Conservation (phyloP, 2,888 invertebrate species). For the Cephus pygmeus region DNA sequence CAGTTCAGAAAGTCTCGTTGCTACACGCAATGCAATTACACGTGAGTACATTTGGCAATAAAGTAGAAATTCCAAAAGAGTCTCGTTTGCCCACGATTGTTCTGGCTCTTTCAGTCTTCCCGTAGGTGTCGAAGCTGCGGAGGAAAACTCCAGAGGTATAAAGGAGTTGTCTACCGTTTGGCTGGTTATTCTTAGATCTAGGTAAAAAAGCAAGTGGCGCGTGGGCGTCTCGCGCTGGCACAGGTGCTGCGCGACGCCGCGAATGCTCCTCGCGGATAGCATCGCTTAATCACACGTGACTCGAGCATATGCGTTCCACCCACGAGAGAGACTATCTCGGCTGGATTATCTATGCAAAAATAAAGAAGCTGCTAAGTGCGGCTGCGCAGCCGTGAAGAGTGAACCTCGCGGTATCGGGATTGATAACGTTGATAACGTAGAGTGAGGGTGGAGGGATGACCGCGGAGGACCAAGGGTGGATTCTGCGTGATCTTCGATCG, state of each 20-base stretch:
- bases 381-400: not conserved
- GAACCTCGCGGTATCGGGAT: not conserved
- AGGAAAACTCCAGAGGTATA: not conserved
- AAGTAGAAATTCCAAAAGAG: not conserved
- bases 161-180: not conserved
- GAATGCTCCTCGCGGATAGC: slow-evolving; percentile 47
- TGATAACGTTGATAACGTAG: not conserved
- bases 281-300: slow-evolving; percentile 63
- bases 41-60: not conserved
- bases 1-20: not conserved
- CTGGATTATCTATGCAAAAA: slow-evolving; percentile 62
- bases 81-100: not conserved
- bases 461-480: not conserved
- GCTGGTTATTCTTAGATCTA: not conserved
- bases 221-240: slow-evolving; percentile 45
- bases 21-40: slow-evolving; percentile 51
- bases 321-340: slow-evolving; percentile 33
- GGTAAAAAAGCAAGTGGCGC: slow-evolving; percentile 31
- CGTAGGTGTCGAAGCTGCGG: not conserved
- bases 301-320: slow-evolving; percentile 55
- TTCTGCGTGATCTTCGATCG: not conserved
- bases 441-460: too few species aligned
- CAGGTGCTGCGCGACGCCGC: not conserved
- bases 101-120: not conserved
- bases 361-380: slow-evolving; percentile 54